Evolutionary conservation across 2,888 invertebrate species (phyloP), one percentile per base, ranked within the genome.

Genomic region (Zonitis immaculata): DNA sequence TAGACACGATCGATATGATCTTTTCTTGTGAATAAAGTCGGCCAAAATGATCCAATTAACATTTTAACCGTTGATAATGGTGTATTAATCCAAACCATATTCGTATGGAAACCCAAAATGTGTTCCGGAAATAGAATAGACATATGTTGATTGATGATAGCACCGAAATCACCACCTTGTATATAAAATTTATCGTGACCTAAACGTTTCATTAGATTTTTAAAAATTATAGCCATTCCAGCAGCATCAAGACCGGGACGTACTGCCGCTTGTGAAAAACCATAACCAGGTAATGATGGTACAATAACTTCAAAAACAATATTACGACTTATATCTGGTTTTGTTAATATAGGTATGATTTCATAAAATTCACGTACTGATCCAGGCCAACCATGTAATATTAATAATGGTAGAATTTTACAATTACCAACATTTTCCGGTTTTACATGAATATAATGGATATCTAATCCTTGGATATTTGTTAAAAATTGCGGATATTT

Each of bases 361-460:
- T 85, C 84, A 66, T 88, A 87, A 74, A 92, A 94, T 75, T 95
- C 94, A 14, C 85, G 78, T 1, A 92, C 80, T 0, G 90, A 91
- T 1, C 93, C 91, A 0, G 94, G 93, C 94, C 95, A 95, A 30
- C 95, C 95, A 69, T 95, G 94, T 11, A 89, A 73, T 32, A 95
- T 63, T 2, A 91, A 73, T 0, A 91, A 66, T 0, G 91, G 89
- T 0, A 87, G 58, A 0, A 83, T 78, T 65, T 80, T 70, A 1
- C 67, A 27, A 4, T 59, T 60, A 28, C 52, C 43, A 0, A 64
- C 53, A 69, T 60, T 53, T 47, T 64, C 72, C 5, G 85, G 84
- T 73, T 84, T 86, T 1, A 81, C 79, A 45, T 71, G 71, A n/a
- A 73, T 55, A 53, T 61, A 73, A 61, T 84, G 86, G 55, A 89